Conservation (phyloP, 2,888 invertebrate genomes). For the Dynastes tityus region DNA sequence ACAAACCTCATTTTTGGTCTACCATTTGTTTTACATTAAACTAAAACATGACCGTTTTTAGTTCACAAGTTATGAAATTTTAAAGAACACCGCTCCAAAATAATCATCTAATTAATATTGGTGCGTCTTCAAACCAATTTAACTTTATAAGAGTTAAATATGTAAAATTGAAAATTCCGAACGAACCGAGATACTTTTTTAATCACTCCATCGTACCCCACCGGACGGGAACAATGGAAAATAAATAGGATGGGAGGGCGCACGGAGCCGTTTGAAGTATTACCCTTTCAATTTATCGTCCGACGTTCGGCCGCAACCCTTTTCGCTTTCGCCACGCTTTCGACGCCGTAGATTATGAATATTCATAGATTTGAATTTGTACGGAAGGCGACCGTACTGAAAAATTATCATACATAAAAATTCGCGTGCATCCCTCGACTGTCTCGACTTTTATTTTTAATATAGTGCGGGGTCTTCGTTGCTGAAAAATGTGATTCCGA, state of each 20-base stretch:
- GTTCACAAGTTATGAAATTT: too few relatives aligned
- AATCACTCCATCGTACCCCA: not conserved
- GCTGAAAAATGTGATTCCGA: not conserved
- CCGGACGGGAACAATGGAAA: conserved; percentile 32
- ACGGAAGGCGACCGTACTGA: conserved; percentile 10
- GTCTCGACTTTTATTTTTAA: conserved; percentile 12
- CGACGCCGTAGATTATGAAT: conserved; percentile 24
- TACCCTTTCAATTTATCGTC: conserved; percentile 22
- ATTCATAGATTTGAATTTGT: conserved; percentile 36
- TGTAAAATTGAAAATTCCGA: conserved; percentile 17
- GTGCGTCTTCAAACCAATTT: not conserved
- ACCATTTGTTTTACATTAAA: too few relatives aligned
- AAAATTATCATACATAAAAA: conserved; percentile 41
- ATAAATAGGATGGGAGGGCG: conserved; percentile 23
- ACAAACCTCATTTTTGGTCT: too few relatives aligned
- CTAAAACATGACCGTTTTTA: too few relatives aligned
- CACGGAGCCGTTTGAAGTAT: conserved; percentile 27
- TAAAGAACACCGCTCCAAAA: not conserved
- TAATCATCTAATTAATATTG: conserved; percentile 8
- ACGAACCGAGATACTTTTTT: conserved; percentile 19
- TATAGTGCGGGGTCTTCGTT: not conserved
- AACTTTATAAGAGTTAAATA: conserved; percentile 9
- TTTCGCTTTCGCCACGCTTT: not conserved
- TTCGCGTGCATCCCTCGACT: not conserved
- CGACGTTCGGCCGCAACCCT: not conserved